Conservation (phyloP, 2,797 vertebrate genomes). For the Poecilia velifera region DNA sequence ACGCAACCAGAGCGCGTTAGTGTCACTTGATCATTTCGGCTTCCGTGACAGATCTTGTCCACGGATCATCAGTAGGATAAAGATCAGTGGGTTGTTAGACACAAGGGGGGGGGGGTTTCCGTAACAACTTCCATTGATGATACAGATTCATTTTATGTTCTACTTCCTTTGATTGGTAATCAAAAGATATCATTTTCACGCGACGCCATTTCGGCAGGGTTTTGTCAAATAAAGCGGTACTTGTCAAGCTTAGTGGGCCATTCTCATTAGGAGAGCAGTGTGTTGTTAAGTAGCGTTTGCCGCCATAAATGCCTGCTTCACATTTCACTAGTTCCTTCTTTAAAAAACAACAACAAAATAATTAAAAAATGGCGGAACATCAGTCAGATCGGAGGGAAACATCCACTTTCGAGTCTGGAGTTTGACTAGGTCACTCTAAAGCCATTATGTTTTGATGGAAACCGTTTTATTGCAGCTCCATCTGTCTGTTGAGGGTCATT, state of each 20-base stretch:
- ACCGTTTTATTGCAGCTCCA: background rate
- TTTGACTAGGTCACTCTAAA: background rate
- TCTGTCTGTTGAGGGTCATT: background rate
- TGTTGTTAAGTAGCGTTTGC: background rate
- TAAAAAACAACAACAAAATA: background rate
- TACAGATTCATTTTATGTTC: background rate
- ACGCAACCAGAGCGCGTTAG: slow-evolving; percentile 18
- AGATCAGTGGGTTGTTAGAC: slow-evolving; percentile 4
- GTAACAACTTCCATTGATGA: background rate
- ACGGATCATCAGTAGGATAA: background rate
- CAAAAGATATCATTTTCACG: background rate
- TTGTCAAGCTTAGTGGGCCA: background rate
- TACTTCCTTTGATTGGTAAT: slow-evolving; percentile 7
- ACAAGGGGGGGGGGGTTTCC: background rate
- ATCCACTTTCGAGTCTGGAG: background rate
- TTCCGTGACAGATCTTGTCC: slow-evolving; percentile 14
- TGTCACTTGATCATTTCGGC: slow-evolving; percentile 22
- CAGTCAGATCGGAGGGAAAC: background rate
- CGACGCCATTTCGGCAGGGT: background rate
- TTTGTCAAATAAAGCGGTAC: background rate
- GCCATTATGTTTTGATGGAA: background rate
- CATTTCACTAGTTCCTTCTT: background rate
- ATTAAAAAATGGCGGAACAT: background rate
- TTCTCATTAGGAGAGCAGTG: background rate
- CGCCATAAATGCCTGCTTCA: background rate